Evolutionary conservation across 2,113 vertebrate genomes (phyloP).

Genomic region (Colossoma macropomum): DNA sequence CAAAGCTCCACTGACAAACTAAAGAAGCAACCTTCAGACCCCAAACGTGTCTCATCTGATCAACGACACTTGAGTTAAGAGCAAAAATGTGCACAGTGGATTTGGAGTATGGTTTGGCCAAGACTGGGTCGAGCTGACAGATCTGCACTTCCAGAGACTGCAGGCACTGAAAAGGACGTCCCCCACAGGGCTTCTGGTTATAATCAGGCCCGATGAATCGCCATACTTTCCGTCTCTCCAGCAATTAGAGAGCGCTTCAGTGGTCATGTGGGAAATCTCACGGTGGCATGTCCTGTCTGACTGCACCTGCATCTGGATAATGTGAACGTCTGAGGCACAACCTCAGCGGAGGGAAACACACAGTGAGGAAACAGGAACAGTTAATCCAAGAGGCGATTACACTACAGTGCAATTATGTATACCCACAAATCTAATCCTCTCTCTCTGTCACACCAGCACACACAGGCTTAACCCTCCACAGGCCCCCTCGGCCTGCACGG

Average conservation of each 20-base stretch:
- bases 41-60: too few relatives aligned
- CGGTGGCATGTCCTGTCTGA: background rate
- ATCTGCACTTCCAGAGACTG: background rate
- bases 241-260: background rate
- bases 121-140: too few relatives aligned
- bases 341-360: background rate
- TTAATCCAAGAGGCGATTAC: background rate
- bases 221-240: slow-evolving; percentile 21
- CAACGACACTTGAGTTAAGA: too few relatives aligned
- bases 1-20: too few relatives aligned
- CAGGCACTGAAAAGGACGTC: background rate
- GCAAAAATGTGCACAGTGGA: too few relatives aligned
- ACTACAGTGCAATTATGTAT: background rate
- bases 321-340: background rate
- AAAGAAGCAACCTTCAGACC: too few relatives aligned
- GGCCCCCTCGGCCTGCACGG: too few relatives aligned
- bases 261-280: background rate
- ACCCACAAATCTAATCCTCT: background rate
- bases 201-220: slow-evolving; percentile 4
- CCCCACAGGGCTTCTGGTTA: background rate
- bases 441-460: too few relatives aligned
- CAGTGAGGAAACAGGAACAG: background rate
- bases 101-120: too few relatives aligned
- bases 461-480: too few relatives aligned
- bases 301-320: background rate